Base-by-base conservation (phyloP, 2,797 vertebrate species). In the Sebastes oblongus region DNA sequence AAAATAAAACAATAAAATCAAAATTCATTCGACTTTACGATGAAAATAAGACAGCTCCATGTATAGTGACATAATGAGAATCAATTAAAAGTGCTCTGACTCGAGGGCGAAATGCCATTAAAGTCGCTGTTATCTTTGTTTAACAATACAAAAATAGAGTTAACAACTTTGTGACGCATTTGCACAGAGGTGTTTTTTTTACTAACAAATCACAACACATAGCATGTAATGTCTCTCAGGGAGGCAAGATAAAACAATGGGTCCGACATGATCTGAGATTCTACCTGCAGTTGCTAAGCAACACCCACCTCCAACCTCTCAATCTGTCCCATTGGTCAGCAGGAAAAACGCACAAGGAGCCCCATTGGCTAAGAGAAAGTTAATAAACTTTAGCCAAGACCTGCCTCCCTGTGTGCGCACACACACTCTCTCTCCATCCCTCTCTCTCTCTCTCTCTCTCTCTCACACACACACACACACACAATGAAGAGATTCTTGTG, bases 251-350 rank as follows among this genome's bases (percentile, higher is more conserved):
- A 95, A 96, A 95, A 96, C 95, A 96, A 95, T 95, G 92, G 95
- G 93, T 95, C 91, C 91, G 90, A 95, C 93, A 93, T 96, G 94
- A 96, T 95, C 92, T 92, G 90, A 94, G 95, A 96, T 95, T 96
- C 95, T 96, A 96, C 96, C 96, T 96, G 95, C 95, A 96, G 96
- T 96, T 96, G 96, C 96, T 96, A 96, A 96, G 96, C 96, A 96
- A 96, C 96, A 96, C 95, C 95, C 94, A 95, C 95, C 94, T 96
- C 95, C 95, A 94, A 93, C 92, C 94, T 94, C 94, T 94, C 91
- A 84, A 82, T 90, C 86, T 85, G 86, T 89, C 92, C 93, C 88
- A 96, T 96, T 96, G 95, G 96, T 92, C 91, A 93, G 89, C 82
- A 75, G 89, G 93, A 92, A 93, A 93, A 94, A 95, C 94, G 92